Conservation (phyloP, 2,797 vertebrate genomes). For the Pachyuromys duprasi region DNA sequence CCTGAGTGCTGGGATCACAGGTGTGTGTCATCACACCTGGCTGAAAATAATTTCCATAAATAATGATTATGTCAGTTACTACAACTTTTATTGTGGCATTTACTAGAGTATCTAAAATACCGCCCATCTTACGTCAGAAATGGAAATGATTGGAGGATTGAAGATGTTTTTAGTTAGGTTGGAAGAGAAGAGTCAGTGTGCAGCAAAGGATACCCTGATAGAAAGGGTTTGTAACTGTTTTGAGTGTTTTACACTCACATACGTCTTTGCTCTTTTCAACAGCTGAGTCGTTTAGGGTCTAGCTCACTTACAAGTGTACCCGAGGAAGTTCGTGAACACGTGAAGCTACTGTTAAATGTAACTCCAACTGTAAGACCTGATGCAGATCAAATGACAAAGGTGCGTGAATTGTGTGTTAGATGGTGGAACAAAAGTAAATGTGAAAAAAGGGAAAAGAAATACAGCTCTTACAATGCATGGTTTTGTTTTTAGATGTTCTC, state of each 20-base stretch:
- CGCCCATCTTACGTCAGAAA: constrained; percentile 50
- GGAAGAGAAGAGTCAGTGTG: constrained; percentile 16
- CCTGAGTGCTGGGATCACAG: too few relatives aligned
- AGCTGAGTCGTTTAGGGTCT: constrained; percentile 96
- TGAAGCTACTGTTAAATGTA: constrained; percentile 97
- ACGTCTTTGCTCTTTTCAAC: constrained; percentile 72
- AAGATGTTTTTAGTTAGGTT: constrained; percentile 32
- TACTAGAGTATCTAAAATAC: constrained; percentile 34
- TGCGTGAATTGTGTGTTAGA: constrained; percentile 79
- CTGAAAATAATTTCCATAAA: constrained; percentile 22
- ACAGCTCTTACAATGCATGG: constrained; percentile 27
- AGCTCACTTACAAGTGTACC: constrained; percentile 93
- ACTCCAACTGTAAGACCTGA: constrained; percentile 96
- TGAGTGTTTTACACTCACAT: constrained; percentile 68
- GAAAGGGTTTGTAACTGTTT: background rate
- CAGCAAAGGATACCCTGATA: background rate
- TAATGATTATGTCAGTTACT: constrained; percentile 22
- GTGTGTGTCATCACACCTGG: too few relatives aligned
- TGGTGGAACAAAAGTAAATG: background rate
- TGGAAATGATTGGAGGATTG: constrained; percentile 24
- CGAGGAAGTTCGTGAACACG: constrained; percentile 95
- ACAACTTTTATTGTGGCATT: constrained; percentile 11
- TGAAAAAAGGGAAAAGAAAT: background rate
- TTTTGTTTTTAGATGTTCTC: background rate
- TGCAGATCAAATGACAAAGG: constrained; percentile 99